Evolutionary conservation across 2,113 vertebrate genomes (phyloP).

Genomic region (Erpornis zantholeuca): DNA sequence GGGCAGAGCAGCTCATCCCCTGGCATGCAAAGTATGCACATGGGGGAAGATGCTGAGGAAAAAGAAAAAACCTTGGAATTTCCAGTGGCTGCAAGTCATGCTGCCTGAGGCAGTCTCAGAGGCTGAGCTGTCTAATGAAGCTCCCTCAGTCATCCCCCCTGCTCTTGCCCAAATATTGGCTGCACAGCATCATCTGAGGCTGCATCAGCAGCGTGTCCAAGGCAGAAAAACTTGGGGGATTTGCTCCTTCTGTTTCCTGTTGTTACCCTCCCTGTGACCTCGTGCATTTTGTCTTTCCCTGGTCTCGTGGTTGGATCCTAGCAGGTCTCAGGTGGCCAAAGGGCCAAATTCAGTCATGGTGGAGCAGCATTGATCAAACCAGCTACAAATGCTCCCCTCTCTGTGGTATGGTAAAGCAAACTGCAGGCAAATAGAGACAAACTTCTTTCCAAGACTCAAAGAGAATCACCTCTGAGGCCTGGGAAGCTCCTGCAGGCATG

Average conservation of each 20-base stretch:
- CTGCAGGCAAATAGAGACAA: background rate
- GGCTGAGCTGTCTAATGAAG: background rate
- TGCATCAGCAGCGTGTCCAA: background rate
- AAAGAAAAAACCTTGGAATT: background rate
- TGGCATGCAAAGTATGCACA: conserved; percentile 1
- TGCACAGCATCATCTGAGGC: background rate
- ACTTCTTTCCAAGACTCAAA: background rate
- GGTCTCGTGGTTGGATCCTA: background rate
- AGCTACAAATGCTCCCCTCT: background rate
- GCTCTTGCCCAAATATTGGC: background rate
- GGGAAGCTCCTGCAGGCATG: accelerated
- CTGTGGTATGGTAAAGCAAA: background rate
- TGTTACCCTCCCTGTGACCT: background rate
- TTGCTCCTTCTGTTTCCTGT: background rate
- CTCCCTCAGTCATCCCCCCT: accelerated
- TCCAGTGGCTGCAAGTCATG: background rate
- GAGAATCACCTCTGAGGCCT: background rate
- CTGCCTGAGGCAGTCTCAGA: background rate
- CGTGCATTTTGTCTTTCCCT: background rate
- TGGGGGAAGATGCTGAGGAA: background rate
- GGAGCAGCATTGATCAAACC: background rate
- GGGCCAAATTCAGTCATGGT: background rate
- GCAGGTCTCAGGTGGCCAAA: background rate
- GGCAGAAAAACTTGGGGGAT: background rate
- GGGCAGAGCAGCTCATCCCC: background rate